Conservation (phyloP, 1,140 invertebrate species). For the Macrostomum lignano region DNA sequence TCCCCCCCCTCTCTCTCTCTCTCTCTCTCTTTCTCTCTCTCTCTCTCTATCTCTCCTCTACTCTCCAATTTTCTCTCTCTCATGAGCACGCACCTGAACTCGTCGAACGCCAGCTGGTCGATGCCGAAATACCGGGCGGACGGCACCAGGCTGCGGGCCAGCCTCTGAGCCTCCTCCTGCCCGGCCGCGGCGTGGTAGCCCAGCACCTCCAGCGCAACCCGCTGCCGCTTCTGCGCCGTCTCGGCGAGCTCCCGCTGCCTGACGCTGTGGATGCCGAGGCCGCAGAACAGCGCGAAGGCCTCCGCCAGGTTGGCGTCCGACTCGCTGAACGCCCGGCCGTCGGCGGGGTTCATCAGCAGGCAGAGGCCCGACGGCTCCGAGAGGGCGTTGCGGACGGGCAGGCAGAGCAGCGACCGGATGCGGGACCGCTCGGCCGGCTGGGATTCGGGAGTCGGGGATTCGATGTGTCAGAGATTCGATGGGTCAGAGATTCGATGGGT, state of each 20-base stretch:
- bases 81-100: constrained; percentile 2
- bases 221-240: constrained; percentile 75
- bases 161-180: constrained; percentile 48
- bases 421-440: constrained; percentile 28
- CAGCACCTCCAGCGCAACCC: constrained; percentile 67
- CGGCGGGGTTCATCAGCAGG: constrained; percentile 74
- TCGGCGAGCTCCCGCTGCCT: constrained; percentile 55
- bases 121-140: constrained; percentile 5
- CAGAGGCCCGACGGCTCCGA: constrained; percentile 80
- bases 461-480: too few relatives aligned
- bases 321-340: constrained; percentile 52
- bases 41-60: too few relatives aligned
- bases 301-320: constrained; percentile 78
- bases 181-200: constrained; percentile 77
- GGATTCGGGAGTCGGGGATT: too few relatives aligned
- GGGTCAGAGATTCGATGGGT: too few relatives aligned
- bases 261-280: constrained; percentile 77
- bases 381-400: constrained; percentile 65
- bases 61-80: too few relatives aligned
- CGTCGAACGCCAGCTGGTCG: constrained; percentile 6
- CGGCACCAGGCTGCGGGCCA: constrained; percentile 20
- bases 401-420: constrained; percentile 57
- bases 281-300: constrained; percentile 84
- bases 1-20: too few relatives aligned
- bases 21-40: too few relatives aligned